Percentiles rank a stretch among this genome's conserved stretches.
Evolutionary conservation across 2,888 invertebrate genomes (phyloP).

Genomic region (Drosophila neutralis): DNA sequence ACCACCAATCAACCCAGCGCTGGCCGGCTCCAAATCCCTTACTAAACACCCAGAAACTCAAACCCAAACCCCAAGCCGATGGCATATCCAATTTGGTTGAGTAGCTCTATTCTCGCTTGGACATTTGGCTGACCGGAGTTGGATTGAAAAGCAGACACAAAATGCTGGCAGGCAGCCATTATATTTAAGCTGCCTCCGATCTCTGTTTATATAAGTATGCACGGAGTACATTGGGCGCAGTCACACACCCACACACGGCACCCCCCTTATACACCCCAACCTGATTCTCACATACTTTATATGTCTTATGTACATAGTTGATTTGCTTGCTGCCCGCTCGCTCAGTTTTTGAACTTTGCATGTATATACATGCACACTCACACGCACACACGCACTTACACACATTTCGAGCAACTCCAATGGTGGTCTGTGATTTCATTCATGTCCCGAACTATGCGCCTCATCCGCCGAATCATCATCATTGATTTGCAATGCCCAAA

Average conservation of each 20-base stretch:
- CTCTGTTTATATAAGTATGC: conserved; percentile 39
- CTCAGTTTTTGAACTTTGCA: conserved; percentile 51
- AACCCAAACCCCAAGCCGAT: conserved; percentile 44
- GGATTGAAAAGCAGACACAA: conserved; percentile 69
- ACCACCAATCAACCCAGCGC: conserved; percentile 63
- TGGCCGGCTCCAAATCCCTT: conserved; percentile 28
- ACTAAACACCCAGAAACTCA: conserved; percentile 9
- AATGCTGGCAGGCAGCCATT: conserved; percentile 78
- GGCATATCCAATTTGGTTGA: conserved; percentile 76
- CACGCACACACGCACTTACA: conserved; percentile 12
- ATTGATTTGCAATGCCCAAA: conserved; percentile 75
- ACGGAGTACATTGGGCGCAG: conserved; percentile 14
- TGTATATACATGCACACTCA: conserved; percentile 9
- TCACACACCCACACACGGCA: neutral
- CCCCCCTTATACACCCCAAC: conserved; percentile 9
- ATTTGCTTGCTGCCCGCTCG: conserved; percentile 70
- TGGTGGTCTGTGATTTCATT: conserved; percentile 70
- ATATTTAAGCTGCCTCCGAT: conserved; percentile 74
- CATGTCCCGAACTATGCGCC: conserved; percentile 59
- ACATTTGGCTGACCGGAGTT: conserved; percentile 66
- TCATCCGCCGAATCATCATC: conserved; percentile 48
- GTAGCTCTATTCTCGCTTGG: conserved; percentile 62
- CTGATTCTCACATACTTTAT: conserved; percentile 65
- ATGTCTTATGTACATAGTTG: conserved; percentile 79
- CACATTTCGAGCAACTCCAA: conserved; percentile 41